Evolutionary conservation across 2,888 invertebrate genomes (phyloP).

Genomic region (Nephrocerus scutellatus): DNA sequence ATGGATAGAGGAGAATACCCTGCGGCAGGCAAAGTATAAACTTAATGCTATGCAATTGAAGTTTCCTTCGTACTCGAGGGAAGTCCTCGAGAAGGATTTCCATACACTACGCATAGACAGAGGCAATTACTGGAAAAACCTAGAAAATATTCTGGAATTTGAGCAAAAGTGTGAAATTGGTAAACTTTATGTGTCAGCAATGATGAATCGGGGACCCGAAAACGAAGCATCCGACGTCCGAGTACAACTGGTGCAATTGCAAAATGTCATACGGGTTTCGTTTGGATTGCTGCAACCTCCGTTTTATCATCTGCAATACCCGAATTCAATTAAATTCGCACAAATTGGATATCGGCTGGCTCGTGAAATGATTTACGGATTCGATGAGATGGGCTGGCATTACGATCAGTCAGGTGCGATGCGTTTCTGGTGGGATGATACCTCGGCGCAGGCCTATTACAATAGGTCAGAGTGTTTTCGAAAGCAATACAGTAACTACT

Average conservation of each 20-base stretch:
- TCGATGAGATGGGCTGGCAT: conserved; percentile 37
- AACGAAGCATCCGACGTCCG: conserved; percentile 30
- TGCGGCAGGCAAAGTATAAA: conserved; percentile 28
- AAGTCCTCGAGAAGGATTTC: conserved; percentile 21
- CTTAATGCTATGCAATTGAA: conserved; percentile 24
- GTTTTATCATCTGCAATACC: conserved; percentile 33
- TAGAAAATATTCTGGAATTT: conserved; percentile 28
- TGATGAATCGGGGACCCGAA: neutral
- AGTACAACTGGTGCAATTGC: conserved; percentile 24
- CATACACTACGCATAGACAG: conserved; percentile 23
- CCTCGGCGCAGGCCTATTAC: conserved; percentile 27
- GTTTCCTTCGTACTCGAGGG: conserved; percentile 30
- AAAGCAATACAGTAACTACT: conserved; percentile 33
- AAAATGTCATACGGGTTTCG: conserved; percentile 31
- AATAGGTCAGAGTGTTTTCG: conserved; percentile 35
- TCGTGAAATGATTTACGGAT: conserved; percentile 28
- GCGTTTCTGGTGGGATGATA: conserved; percentile 21
- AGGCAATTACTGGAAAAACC: conserved; percentile 31
- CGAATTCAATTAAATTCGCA: conserved; percentile 33
- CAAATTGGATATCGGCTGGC: conserved; percentile 33
- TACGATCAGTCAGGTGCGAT: conserved; percentile 18
- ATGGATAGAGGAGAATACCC: conserved; percentile 36
- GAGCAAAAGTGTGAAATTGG: too few relatives aligned
- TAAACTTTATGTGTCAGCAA: too few relatives aligned
- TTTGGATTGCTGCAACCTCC: conserved; percentile 38